Base-by-base conservation (phyloP, 92 coral and sea anemone genomes). In the Paramuricea clavata region DNA sequence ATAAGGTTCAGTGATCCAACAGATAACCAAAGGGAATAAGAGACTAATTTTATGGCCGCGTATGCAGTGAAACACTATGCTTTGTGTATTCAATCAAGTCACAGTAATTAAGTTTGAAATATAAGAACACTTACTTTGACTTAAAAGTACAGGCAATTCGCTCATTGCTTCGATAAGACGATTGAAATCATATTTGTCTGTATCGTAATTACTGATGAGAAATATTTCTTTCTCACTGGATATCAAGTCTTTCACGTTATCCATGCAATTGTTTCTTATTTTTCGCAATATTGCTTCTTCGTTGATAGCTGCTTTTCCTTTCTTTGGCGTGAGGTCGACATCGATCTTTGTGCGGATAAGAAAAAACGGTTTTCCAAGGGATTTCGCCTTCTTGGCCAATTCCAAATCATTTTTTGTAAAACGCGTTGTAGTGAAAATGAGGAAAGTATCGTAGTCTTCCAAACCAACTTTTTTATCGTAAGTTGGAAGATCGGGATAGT, bases 391-490 rank as follows among this genome's bases (percentile, higher is more conserved):
- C 68, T 30, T 69, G 2, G 78, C 91, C 65, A 87, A 74, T 59
- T 70, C 62, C 12, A 69, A 32, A 52, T 87, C 87, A 22, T 81
- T 56, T 56, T 81, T 83, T 30, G 87, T 81, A 68, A 87, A 87
- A 49, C 91, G 91, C 25, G 30, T 32, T 4, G 62, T 41, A 0
- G 88, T 82, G 41, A 87, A 71, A 19, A 87, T 81, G 34, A 87
- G 91, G 21, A 71, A 87, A 5, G 91, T 59, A 39, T 87, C 72
- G n/a, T n/a, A n/a, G n/a, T n/a, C n/a, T n/a, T n/a, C n/a, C n/a
- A n/a, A n/a, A n/a, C n/a, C n/a, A n/a, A 87, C 87, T 50, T 43
- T 39, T 31, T 72, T 4, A 49, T 64, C 23, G 82, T 87, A 87
- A 0, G 87, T 87, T 22, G 49, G 50, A 71, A 69, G 41, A 52